phyloP scores from a whole-genome alignment of 2,797 vertebrate genomes.

The Eutrigla gurnardus region DNA sequence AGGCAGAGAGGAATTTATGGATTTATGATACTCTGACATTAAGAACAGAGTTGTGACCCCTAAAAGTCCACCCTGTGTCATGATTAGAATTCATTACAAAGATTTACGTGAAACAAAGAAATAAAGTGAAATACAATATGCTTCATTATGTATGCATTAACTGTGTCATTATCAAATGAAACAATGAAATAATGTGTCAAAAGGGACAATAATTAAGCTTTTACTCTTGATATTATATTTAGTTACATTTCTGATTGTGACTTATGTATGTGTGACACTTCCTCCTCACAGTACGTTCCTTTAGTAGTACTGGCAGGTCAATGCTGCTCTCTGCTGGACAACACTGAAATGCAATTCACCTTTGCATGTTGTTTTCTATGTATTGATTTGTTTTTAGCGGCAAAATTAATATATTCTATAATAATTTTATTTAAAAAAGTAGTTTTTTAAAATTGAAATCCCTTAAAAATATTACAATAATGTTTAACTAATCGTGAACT shows the following conservation, averaged over 20 bases:
- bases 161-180: not conserved
- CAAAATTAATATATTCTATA: not conserved
- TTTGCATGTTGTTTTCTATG: not conserved
- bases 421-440: not conserved
- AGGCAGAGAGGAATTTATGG: not conserved
- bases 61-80: not conserved
- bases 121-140: not conserved
- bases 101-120: not conserved
- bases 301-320: not conserved
- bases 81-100: not conserved
- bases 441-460: not conserved
- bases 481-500: not conserved
- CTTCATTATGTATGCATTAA: not conserved
- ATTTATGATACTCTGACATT: constrained; percentile 2
- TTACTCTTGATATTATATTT: not conserved
- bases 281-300: not conserved
- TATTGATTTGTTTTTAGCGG: not conserved
- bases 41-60: too few species aligned
- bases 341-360: not conserved
- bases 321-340: constrained; percentile 29
- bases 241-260: not conserved
- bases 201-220: not conserved
- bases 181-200: not conserved
- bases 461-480: too few species aligned
- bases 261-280: not conserved